Conservation (phyloP, 2,888 invertebrate genomes). For the Bruchidius siliquastri region DNA sequence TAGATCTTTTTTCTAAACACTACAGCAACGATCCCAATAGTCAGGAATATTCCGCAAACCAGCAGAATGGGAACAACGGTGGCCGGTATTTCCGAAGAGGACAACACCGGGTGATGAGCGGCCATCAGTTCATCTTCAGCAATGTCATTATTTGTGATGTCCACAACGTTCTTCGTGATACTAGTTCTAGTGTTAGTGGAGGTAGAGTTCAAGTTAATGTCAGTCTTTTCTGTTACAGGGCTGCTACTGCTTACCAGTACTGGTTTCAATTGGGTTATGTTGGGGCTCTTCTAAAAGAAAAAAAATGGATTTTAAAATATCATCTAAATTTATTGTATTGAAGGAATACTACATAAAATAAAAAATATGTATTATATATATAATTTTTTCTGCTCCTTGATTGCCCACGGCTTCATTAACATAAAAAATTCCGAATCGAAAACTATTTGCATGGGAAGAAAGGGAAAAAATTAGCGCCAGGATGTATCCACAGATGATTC, state of each 20-base stretch:
- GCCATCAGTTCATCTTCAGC: conserved; percentile 20
- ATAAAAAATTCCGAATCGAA: too few species aligned
- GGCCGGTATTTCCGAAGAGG: conserved; percentile 54
- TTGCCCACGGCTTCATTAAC: too few species aligned
- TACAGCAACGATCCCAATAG: conserved; percentile 62
- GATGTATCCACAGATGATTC: too few species aligned
- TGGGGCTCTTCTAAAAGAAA: conserved; percentile 3
- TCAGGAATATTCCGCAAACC: conserved; percentile 64
- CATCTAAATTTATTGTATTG: too few species aligned
- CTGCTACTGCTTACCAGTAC: not conserved
- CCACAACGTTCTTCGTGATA: conserved; percentile 5
- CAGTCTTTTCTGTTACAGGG: conserved; percentile 1
- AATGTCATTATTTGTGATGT: conserved; percentile 14
- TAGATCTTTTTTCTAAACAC: conserved; percentile 69
- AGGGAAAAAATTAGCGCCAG: too few species aligned
- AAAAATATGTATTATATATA: too few species aligned
- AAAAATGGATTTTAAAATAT: too few species aligned
- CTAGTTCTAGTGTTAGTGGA: not conserved
- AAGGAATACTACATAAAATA: too few species aligned
- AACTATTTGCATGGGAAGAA: too few species aligned
- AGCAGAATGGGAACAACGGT: conserved; percentile 69
- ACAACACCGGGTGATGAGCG: conserved; percentile 44
- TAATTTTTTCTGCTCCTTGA: too few species aligned
- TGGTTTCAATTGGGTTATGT: conserved; percentile 11
- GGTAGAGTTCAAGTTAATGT: not conserved